Base-by-base conservation (phyloP, 2,797 vertebrate genomes). In the Mormyrops attenuatus region DNA sequence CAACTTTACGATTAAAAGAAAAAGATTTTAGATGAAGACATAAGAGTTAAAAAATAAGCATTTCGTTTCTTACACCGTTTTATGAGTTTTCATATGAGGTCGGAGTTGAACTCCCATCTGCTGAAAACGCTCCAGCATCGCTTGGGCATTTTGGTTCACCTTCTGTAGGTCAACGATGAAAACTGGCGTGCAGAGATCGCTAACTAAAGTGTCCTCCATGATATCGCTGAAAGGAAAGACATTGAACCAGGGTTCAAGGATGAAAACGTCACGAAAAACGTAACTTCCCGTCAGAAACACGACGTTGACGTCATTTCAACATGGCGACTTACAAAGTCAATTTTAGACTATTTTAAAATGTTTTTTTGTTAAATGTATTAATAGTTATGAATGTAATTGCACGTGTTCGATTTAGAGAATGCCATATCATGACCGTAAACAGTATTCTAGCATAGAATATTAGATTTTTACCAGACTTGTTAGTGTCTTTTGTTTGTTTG, bases 11-110 rank as follows among this genome's bases (percentile, higher is more conserved):
- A 69, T 34, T 77, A 77, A 77, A 41, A 44, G 41, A 7, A 38
- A 69, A 38, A 77, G 15, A 69, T 69, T 20, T 41, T 38, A 77
- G 34, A 77, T 77, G 2, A 77, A 41, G 15, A 77, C 15, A 17
- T 73, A 41, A 38, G 11, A 20, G 34, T 38, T 77, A 7, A 41
- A 41, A 20, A 77, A 38, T 20, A 5, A 2, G 22, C 4, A 77
- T 66, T 34, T 38, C 0, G 34, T 77, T 13, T 90, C 94, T 90
- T 94, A 97, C 97, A 97, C 89, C 0, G 97, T 97, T 93, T 97
- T 97, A 92, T 97, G 97, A 0, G 97, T 97, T 90, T 97, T 97
- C 96, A 97, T 96, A 91, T 97, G 97, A 0, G 97, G 97, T 3
- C 97, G 93, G 20, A 97, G 95, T 91, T 95, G 94, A 55, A 97